phyloP scores from a whole-genome alignment of 2,888 invertebrate species.

The Platycheirus albimanus region DNA sequence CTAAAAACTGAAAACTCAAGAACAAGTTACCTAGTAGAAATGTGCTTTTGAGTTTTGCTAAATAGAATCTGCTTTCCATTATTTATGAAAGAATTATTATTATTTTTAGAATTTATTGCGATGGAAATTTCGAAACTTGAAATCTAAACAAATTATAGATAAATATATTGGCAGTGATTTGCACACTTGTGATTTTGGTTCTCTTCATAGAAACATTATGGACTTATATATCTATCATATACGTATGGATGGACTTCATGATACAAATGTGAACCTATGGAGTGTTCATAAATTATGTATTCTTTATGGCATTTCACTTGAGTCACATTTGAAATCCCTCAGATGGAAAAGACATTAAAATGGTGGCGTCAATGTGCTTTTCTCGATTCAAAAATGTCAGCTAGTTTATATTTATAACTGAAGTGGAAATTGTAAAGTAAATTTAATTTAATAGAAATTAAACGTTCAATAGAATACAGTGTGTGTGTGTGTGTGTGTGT shows the following conservation, averaged over 20 bases:
- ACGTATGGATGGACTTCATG: background rate
- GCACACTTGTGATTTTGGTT: no score
- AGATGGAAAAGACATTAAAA: slow-evolving; percentile 2
- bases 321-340: slow-evolving; percentile 1
- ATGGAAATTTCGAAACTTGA: slow-evolving; percentile 17
- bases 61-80: slow-evolving; percentile 16
- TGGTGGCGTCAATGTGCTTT: slow-evolving; percentile 23
- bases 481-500: no score
- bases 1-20: background rate
- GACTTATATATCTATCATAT: no score
- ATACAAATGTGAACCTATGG: background rate
- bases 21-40: background rate
- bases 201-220: background rate
- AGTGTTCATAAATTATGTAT: background rate
- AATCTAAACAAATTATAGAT: slow-evolving; percentile 3
- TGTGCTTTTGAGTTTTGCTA: background rate
- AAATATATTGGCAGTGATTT: slow-evolving; percentile 33
- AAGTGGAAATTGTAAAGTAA: slow-evolving; percentile 11
- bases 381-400: background rate
- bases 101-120: slow-evolving; percentile 36
- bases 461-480: no score
- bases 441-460: background rate
- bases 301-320: background rate
- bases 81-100: no score
- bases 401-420: background rate